Conservation (phyloP, 2,113 vertebrate species). For the Sinocyclocheilus anophthalmus region DNA sequence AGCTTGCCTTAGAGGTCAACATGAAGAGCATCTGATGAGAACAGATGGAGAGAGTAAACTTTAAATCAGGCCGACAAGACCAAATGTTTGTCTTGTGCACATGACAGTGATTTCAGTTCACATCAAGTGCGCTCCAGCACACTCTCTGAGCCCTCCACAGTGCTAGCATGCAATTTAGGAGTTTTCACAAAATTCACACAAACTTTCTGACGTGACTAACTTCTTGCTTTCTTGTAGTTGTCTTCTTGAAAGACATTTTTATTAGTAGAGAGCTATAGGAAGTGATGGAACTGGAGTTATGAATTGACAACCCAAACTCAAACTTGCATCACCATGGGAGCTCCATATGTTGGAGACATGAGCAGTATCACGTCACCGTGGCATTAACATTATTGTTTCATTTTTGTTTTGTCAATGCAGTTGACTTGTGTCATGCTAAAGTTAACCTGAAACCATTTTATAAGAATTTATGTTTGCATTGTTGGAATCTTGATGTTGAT, state of each 20-base stretch:
- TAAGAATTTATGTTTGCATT: background rate
- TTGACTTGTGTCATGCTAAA: background rate
- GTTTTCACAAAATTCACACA: background rate
- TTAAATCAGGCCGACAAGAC: constrained; percentile 48
- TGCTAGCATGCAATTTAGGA: background rate
- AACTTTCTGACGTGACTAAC: background rate
- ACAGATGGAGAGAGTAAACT: constrained; percentile 57
- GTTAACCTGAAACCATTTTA: background rate
- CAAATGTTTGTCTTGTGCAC: constrained; percentile 46
- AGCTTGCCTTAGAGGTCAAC: constrained; percentile 52
- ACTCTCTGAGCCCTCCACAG: background rate
- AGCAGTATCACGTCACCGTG: background rate
- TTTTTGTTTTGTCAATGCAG: background rate
- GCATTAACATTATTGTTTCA: background rate
- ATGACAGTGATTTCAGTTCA: constrained; percentile 43
- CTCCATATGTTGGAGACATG: background rate
- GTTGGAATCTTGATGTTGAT: background rate
- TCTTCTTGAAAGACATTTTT: background rate
- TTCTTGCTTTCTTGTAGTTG: background rate
- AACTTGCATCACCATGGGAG: background rate
- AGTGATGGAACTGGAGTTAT: background rate
- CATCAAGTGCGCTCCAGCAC: constrained; percentile 23
- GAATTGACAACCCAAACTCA: background rate
- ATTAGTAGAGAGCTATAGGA: background rate
- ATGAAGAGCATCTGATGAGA: constrained; percentile 53